Evolutionary conservation across 2,888 invertebrate species (phyloP).

Genomic region (Andrena flavipes): DNA sequence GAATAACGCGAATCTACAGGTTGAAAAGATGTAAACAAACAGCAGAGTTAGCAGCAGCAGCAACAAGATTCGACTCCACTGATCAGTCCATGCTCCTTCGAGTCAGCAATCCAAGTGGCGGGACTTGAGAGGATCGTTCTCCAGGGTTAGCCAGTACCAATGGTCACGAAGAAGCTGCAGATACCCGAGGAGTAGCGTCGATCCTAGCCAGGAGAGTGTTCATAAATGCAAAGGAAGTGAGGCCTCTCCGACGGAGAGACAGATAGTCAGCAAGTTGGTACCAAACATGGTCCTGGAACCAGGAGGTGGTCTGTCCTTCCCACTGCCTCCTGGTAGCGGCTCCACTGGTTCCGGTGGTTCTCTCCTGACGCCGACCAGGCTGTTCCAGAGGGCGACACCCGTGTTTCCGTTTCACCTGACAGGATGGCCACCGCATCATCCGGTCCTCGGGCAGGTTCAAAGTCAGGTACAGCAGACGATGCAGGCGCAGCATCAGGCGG

Average conservation of each 20-base stretch:
- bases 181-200: not conserved
- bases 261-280: slow-evolving; percentile 79
- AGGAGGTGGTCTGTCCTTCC: slow-evolving; percentile 84
- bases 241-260: slow-evolving; percentile 67
- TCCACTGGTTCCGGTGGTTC: slow-evolving; percentile 79
- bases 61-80: not conserved
- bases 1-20: not conserved
- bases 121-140: not conserved
- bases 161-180: not conserved
- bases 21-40: slow-evolving; percentile 41
- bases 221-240: slow-evolving; percentile 64
- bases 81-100: not conserved
- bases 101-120: not conserved
- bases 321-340: slow-evolving; percentile 83
- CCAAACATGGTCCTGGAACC: slow-evolving; percentile 84
- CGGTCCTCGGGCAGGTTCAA: slow-evolving; percentile 82
- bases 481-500: slow-evolving; percentile 81
- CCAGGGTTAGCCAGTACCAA: not conserved
- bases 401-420: slow-evolving; percentile 83
- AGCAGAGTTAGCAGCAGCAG: no score
- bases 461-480: slow-evolving; percentile 82
- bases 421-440: slow-evolving; percentile 83
- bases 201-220: not conserved
- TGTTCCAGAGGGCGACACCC: slow-evolving; percentile 82
- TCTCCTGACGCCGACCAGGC: slow-evolving; percentile 79